Conservation (phyloP, 2,888 invertebrate genomes). For the Acanthoscelides obtectus region DNA sequence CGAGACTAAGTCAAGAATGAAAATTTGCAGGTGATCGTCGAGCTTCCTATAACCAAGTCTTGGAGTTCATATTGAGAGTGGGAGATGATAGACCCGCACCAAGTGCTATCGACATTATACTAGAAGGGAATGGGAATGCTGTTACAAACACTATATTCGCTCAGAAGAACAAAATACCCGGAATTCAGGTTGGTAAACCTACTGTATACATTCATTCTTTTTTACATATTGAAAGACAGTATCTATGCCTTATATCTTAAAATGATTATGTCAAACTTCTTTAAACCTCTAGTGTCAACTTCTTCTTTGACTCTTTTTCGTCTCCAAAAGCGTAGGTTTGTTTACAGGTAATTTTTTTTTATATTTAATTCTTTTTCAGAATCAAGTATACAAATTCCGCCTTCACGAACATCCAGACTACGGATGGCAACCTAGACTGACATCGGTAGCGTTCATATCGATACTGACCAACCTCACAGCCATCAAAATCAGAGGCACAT, state of each 20-base stretch:
- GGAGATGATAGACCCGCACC: slow-evolving; percentile 80
- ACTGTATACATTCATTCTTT: too few relatives aligned
- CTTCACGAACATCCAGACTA: slow-evolving; percentile 75
- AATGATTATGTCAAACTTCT: too few relatives aligned
- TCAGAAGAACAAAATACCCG: slow-evolving; percentile 81
- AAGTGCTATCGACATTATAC: slow-evolving; percentile 79
- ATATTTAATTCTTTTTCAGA: slow-evolving; percentile 43
- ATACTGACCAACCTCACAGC: slow-evolving; percentile 91
- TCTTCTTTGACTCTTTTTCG: too few relatives aligned
- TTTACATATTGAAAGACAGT: too few relatives aligned
- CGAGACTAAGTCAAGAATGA: not conserved
- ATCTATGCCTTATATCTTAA: too few relatives aligned
- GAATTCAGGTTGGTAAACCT: slow-evolving; percentile 53
- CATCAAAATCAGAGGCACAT: slow-evolving; percentile 91
- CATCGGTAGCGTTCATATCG: slow-evolving; percentile 85
- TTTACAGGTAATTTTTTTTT: too few relatives aligned
- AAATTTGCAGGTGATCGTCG: slow-evolving; percentile 68
- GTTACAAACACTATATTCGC: slow-evolving; percentile 89
- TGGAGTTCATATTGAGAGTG: slow-evolving; percentile 82
- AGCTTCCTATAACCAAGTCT: slow-evolving; percentile 89
- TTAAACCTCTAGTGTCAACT: too few relatives aligned
- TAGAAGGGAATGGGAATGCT: slow-evolving; percentile 77
- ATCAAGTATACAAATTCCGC: slow-evolving; percentile 76
- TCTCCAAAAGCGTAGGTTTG: not conserved
- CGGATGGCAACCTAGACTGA: slow-evolving; percentile 92